Percentiles rank a stretch among this genome's conserved stretches.
These are phyloP conservation scores for Podocnemis expansa DNA, from an alignment of 2,113 vertebrate genomes.

Conservation along the genomic window DNA sequence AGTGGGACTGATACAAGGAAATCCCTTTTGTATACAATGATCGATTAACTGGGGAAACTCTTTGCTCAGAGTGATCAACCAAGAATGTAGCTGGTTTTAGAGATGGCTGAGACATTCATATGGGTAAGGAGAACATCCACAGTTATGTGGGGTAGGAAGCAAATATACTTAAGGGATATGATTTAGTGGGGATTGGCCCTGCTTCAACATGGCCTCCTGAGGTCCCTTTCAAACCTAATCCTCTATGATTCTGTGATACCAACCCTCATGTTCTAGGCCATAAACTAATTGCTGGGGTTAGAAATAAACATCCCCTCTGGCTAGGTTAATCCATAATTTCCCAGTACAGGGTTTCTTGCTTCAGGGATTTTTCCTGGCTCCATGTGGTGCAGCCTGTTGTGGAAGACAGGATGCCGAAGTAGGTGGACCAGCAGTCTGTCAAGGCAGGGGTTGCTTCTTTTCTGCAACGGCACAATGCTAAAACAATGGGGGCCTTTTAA, in stretches of 20 bases:
- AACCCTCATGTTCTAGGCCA: neutral
- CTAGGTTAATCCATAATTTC: neutral
- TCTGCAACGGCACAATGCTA: too few species aligned
- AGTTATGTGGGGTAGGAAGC: neutral
- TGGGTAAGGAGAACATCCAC: conserved; percentile 1
- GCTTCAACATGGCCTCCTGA: too few species aligned
- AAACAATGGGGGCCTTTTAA: too few species aligned
- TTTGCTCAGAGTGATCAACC: neutral
- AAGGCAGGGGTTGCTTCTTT: too few species aligned
- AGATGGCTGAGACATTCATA: neutral
- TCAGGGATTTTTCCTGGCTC: neutral
- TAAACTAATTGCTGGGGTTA: neutral
- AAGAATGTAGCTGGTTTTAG: conserved; percentile 17
- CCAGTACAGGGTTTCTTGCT: neutral
- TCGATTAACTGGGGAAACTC: conserved; percentile 19
- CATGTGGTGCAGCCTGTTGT: neutral
- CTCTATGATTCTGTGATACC: too few species aligned
- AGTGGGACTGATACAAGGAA: rapidly evolving
- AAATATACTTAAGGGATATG: neutral
- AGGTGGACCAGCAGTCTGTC: neutral
- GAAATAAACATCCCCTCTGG: neutral
- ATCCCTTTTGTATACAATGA: neutral
- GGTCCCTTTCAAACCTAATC: too few species aligned
- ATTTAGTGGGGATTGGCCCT: too few species aligned
- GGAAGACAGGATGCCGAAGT: neutral